Base-by-base conservation (phyloP, 1,140 invertebrate species). In the Condylostylus longicornis region DNA sequence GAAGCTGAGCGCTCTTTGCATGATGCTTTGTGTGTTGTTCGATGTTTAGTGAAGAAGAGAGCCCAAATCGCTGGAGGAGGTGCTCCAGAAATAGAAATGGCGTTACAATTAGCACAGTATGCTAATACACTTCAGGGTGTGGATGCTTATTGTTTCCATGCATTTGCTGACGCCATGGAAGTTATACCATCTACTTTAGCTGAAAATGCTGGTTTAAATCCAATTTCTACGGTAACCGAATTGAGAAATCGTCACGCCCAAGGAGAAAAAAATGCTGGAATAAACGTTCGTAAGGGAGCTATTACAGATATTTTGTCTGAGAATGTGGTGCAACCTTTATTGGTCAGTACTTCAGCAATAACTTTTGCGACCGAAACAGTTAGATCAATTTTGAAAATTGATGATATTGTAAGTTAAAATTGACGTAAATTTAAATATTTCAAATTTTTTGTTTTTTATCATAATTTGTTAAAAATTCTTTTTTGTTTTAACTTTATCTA, bases 171-270 rank as follows among this genome's bases (percentile, higher is more conserved):
- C 58, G 90, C 95, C 2, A 66, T 99, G 17, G 93, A 98, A 67
- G 79, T 98, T 4, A 87, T 99, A 55, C 96, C 96, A 3, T 94
- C 81, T 34, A 99, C 96, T 3, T 67, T 99, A 35, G 90, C 96
- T n/a, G 96, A 99, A 67, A 99, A 99, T 64, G 94, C 95, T 18
- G 95, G 96, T n/a, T 67, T 99, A 2, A 98, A 95, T 66, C 83
- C 96, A 1, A 97, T 99, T 57, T 71, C 83, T 33, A 98, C 94
- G 1, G 94, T 99, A 1, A 98, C 95, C 0, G 93, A 98, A 63
- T 68, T 99, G 35, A 74, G 95, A 37, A 96, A 90, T 55, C 73
- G 83, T 52, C 94, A 99, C 65, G 89, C 89, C 1, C 69, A 78
- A 41, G 82, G 81, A 18, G 76, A 86, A 56, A 72, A 68, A 32